Conservation (phyloP, 2,797 vertebrate species). For the Apodemus agrarius region DNA sequence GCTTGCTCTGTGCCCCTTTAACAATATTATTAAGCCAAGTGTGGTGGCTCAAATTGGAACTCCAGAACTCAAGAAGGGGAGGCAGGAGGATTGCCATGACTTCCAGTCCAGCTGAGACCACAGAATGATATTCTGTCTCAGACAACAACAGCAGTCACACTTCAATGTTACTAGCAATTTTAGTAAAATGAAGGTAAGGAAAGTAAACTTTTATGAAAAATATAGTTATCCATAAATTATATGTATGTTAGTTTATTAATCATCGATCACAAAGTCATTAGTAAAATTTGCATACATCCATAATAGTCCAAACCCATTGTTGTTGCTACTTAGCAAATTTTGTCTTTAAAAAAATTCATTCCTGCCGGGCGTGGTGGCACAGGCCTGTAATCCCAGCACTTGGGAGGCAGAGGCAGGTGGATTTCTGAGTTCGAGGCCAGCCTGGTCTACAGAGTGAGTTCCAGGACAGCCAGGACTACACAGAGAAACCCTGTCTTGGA, state of each 20-base stretch:
- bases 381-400: no score
- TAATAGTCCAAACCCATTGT: neutral
- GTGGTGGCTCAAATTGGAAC: neutral
- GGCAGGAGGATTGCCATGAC: neutral
- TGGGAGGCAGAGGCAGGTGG: no score
- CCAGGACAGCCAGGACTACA: no score
- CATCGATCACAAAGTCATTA: neutral
- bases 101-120: neutral
- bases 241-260: constrained; percentile 18
- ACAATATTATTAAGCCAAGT: neutral
- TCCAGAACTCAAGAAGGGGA: neutral
- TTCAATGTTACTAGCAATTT: neutral
- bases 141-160: neutral
- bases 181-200: neutral
- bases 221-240: constrained; percentile 6
- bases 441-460: no score
- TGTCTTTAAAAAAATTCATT: neutral
- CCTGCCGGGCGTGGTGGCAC: no score
- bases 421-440: no score
- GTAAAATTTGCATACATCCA: neutral
- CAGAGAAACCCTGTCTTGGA: no score
- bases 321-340: neutral
- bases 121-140: neutral
- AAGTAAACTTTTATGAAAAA: neutral
- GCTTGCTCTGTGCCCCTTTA: neutral